Conservation (phyloP, 2,797 vertebrate species). For the Florisuga fusca region DNA sequence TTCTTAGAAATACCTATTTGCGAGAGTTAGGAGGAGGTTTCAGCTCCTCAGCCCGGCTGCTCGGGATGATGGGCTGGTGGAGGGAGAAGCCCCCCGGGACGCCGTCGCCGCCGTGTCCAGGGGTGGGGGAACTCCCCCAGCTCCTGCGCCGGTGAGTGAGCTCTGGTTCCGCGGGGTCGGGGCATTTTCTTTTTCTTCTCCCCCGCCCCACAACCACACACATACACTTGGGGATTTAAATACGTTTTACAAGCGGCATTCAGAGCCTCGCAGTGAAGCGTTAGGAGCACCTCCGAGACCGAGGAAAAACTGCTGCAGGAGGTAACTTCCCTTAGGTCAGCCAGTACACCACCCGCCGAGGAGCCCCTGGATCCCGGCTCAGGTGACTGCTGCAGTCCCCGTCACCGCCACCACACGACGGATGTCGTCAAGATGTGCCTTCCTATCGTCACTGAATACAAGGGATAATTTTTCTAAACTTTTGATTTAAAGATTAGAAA, state of each 20-base stretch:
- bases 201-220: too few species aligned
- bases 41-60: background rate
- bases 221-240: background rate
- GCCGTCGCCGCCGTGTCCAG: background rate
- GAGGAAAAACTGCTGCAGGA: background rate
- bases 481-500: background rate
- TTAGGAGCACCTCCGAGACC: background rate
- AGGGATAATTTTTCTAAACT: background rate
- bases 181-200: too few species aligned
- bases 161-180: accelerated
- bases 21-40: accelerated
- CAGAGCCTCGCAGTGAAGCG: background rate
- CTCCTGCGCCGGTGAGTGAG: background rate
- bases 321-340: background rate
- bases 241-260: background rate
- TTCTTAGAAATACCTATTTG: accelerated
- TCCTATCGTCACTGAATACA: background rate
- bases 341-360: background rate
- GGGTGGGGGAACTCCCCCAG: background rate
- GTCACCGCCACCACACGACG: background rate
- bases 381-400: background rate
- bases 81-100: background rate
- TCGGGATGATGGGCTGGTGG: background rate
- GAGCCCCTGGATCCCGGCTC: background rate
- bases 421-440: background rate